Percentiles rank a stretch among this genome's conserved stretches.
These are phyloP conservation scores for Glaucidium brasilianum DNA, from an alignment of 2,113 vertebrate species.

Conservation along the genomic window DNA sequence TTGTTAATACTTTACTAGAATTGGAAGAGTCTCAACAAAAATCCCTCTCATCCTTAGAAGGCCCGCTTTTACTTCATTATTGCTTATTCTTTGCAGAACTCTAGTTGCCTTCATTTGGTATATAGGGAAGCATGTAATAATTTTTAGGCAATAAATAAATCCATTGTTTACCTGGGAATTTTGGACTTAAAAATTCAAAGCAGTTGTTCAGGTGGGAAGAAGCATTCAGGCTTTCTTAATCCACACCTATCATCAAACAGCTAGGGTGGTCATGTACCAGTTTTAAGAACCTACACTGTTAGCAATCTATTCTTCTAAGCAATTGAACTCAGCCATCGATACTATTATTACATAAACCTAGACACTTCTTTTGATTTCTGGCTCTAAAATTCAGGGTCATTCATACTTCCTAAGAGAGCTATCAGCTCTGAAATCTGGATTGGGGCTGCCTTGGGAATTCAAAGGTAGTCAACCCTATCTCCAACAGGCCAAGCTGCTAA, in stretches of 20 bases:
- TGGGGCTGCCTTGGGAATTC: background rate
- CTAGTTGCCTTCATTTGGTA: background rate
- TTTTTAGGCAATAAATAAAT: background rate
- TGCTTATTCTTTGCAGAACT: background rate
- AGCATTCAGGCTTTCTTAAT: background rate
- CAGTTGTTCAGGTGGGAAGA: background rate
- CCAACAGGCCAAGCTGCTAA: background rate
- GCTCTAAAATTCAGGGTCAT: background rate
- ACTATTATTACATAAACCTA: background rate
- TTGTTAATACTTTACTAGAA: background rate
- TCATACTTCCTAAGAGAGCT: background rate
- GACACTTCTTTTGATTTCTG: background rate
- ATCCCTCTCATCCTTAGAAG: background rate
- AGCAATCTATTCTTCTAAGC: background rate
- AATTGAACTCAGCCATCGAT: background rate
- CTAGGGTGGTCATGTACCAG: fast-evolving
- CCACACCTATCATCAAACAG: background rate
- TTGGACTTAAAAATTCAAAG: background rate
- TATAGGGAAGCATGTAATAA: fast-evolving
- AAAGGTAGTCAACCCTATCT: background rate
- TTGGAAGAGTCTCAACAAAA: background rate
- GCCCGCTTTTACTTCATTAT: background rate
- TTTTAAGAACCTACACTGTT: background rate
- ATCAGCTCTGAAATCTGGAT: background rate
- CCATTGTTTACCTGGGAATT: background rate